Evolutionary conservation across 2,888 invertebrate genomes (phyloP).

Genomic region (Andrena camellia): DNA sequence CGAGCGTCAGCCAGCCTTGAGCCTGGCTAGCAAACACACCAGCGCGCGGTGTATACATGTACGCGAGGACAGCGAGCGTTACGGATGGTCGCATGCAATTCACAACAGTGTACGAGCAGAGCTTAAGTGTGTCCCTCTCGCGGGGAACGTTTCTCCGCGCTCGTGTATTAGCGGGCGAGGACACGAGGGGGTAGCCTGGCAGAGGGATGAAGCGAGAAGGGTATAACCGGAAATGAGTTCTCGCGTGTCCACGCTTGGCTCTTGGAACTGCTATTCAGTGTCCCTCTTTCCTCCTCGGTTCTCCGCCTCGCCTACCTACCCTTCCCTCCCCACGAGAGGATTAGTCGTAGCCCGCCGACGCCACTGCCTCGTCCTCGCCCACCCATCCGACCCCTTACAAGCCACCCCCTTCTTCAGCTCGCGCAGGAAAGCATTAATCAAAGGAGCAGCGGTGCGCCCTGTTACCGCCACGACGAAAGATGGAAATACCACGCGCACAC

Average conservation of each 20-base stretch:
- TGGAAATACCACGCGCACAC: constrained; percentile 68
- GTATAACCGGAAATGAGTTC: constrained; percentile 81
- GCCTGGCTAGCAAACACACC: too few species aligned
- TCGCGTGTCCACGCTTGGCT: constrained; percentile 78
- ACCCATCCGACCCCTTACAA: background rate
- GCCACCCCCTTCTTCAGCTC: constrained; percentile 50
- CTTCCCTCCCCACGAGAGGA: constrained; percentile 61
- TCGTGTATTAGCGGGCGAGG: constrained; percentile 53
- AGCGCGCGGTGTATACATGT: background rate
- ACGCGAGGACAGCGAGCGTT: constrained; percentile 43
- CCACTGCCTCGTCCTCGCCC: constrained; percentile 24
- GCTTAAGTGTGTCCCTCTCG: constrained; percentile 49
- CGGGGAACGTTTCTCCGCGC: constrained; percentile 31
- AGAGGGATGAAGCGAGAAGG: constrained; percentile 38
- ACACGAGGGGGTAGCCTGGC: constrained; percentile 24
- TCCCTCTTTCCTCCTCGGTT: constrained; percentile 53
- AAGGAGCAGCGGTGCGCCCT: constrained; percentile 75
- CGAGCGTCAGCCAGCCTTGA: background rate
- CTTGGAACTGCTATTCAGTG: constrained; percentile 69
- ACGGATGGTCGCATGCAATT: constrained; percentile 62
- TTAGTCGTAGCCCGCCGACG: constrained; percentile 69
- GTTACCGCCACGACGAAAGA: constrained; percentile 76
- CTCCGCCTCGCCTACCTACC: constrained; percentile 17
- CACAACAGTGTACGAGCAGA: constrained; percentile 46
- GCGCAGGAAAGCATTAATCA: constrained; percentile 80